These are phyloP conservation scores for Acanthosoma haemorrhoidale DNA, from an alignment of 2,888 invertebrate genomes.

Conservation along the genomic window DNA sequence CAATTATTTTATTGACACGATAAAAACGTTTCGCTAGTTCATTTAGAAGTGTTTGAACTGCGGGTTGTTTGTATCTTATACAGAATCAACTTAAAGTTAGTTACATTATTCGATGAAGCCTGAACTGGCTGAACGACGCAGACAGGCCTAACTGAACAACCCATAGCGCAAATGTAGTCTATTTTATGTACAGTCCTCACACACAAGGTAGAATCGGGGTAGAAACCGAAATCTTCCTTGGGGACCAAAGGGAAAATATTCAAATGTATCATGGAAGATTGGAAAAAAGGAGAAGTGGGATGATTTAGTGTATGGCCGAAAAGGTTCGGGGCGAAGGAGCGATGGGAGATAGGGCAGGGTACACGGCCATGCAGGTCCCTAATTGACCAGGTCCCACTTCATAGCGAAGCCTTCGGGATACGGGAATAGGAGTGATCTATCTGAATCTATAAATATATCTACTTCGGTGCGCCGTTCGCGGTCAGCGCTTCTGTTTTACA, in stretches of 20 bases:
- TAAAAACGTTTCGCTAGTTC: no score
- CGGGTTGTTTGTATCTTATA: no score
- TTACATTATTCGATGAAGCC: no score
- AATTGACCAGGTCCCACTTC: constrained; percentile 7
- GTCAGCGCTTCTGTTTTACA: no score
- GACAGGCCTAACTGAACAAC: no score
- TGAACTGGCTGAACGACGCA: no score
- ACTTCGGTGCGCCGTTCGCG: no score
- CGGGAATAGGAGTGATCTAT: not conserved
- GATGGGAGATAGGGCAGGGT: not conserved
- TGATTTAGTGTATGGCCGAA: not conserved
- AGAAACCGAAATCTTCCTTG: not conserved
- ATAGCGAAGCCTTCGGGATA: not conserved
- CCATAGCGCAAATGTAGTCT: not conserved
- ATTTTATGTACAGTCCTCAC: not conserved
- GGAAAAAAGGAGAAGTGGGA: not conserved
- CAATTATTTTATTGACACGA: no score
- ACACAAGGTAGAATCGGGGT: not conserved
- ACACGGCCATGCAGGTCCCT: not conserved
- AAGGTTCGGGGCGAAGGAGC: not conserved
- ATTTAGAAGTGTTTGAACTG: no score
- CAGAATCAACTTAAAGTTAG: no score
- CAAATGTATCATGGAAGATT: no score
- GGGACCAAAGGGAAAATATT: not conserved
- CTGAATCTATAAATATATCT: not conserved